phyloP scores from a whole-genome alignment of 2,888 invertebrate species.

The Ennomos erosarius region DNA sequence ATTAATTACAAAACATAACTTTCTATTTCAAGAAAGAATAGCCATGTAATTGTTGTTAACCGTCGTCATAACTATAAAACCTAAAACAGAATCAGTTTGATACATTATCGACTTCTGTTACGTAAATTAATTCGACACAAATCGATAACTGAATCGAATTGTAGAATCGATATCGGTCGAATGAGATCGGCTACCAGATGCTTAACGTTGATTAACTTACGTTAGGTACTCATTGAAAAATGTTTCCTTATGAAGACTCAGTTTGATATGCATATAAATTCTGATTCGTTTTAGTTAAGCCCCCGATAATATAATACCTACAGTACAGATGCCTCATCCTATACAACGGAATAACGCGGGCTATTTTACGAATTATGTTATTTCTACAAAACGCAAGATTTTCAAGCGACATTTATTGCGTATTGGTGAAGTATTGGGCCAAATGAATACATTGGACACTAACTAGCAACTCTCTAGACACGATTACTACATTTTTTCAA shows the following conservation, averaged over 20 bases:
- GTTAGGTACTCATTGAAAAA: constrained; percentile 1
- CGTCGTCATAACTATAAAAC: constrained; percentile 21
- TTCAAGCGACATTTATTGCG: too few species aligned
- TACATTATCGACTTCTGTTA: constrained; percentile 34
- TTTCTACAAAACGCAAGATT: too few species aligned
- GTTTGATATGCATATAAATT: not conserved
- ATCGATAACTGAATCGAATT: constrained; percentile 38
- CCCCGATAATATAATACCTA: too few species aligned
- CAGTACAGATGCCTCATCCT: too few species aligned
- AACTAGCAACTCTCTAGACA: too few species aligned
- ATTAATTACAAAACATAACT: not conserved
- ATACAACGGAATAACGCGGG: too few species aligned
- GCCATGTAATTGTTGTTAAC: constrained; percentile 1
- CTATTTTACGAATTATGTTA: too few species aligned
- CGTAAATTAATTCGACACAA: constrained; percentile 37
- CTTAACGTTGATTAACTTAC: constrained; percentile 14
- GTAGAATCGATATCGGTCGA: constrained; percentile 34
- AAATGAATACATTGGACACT: too few species aligned
- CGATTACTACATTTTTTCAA: too few species aligned
- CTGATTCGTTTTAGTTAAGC: too few species aligned
- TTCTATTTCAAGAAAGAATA: constrained; percentile 3
- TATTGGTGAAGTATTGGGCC: too few species aligned
- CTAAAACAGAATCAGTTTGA: constrained; percentile 25
- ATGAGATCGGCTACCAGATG: constrained; percentile 35
- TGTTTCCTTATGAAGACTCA: not conserved